Conservation (phyloP, 2,888 invertebrate species). For the Diarsia mendica region DNA sequence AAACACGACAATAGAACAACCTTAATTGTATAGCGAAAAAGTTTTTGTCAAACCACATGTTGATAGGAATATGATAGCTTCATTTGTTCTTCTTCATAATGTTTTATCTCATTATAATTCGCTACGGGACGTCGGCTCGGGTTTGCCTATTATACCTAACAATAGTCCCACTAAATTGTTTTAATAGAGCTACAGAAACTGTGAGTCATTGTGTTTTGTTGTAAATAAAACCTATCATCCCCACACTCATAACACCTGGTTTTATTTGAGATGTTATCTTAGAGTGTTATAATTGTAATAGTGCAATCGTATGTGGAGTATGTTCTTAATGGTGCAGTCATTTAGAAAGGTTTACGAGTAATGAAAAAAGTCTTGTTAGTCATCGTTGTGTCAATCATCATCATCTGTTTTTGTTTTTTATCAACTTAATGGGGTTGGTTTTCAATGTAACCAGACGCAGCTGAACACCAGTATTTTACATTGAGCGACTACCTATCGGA, state of each 20-base stretch:
- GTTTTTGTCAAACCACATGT: slow-evolving; percentile 80
- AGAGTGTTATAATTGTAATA: slow-evolving; percentile 83
- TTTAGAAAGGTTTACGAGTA: not conserved
- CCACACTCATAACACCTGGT: slow-evolving; percentile 81
- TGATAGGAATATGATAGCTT: slow-evolving; percentile 86
- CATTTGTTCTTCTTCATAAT: slow-evolving; percentile 82
- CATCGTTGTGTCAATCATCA: not conserved
- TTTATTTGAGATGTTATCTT: slow-evolving; percentile 81
- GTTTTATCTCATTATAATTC: slow-evolving; percentile 87
- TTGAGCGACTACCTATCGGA: no score
- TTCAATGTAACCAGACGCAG: no score
- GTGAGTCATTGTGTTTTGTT: slow-evolving; percentile 87
- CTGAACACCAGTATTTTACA: no score
- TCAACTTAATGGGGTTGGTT: no score
- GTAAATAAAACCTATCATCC: slow-evolving; percentile 78
- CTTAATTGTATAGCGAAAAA: slow-evolving; percentile 70
- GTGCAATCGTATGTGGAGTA: slow-evolving; percentile 74
- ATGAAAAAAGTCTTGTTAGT: not conserved
- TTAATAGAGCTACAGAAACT: slow-evolving; percentile 84
- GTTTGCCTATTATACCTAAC: slow-evolving; percentile 83
- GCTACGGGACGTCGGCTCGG: slow-evolving; percentile 82
- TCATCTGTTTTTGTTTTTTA: no score
- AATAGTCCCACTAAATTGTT: slow-evolving; percentile 88
- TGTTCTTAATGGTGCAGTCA: slow-evolving; percentile 12
- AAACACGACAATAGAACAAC: slow-evolving; percentile 63